Percentiles rank a stretch among this genome's conserved stretches.
These are phyloP conservation scores for Halictus ligatus DNA, from an alignment of 2,888 invertebrate species.

Conservation along the genomic window DNA sequence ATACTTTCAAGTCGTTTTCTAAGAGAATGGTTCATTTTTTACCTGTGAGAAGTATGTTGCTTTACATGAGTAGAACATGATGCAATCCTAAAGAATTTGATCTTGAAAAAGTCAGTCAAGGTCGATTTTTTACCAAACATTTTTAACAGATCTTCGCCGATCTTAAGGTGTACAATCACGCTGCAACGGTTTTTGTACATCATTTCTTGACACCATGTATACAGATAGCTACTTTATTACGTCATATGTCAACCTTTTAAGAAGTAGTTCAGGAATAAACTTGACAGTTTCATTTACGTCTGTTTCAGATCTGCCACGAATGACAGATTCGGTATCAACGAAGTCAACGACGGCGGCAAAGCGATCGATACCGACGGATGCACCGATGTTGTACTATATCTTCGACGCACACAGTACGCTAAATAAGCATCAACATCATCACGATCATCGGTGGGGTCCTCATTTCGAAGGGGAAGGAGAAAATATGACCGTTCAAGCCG, in stretches of 20 bases:
- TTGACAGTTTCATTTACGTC: not conserved
- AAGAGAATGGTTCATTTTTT: too few species aligned
- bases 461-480: constrained; percentile 90
- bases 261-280: not conserved
- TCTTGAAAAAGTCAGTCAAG: too few species aligned
- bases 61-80: too few species aligned
- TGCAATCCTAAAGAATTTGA: too few species aligned
- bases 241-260: not conserved
- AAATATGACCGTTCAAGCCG: constrained; percentile 90
- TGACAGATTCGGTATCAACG: constrained; percentile 67
- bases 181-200: too few species aligned
- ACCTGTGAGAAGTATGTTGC: too few species aligned
- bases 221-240: not conserved
- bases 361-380: constrained; percentile 85
- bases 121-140: too few species aligned
- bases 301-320: constrained; percentile 72
- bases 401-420: constrained; percentile 89
- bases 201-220: too few species aligned
- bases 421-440: constrained; percentile 90
- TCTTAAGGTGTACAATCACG: too few species aligned
- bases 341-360: constrained; percentile 76
- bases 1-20: too few species aligned
- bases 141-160: too few species aligned
- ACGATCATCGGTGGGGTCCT: constrained; percentile 88
- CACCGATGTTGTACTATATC: constrained; percentile 90